These are phyloP conservation scores for Ophiothrix spiculata DNA, from an alignment of 35 echinoderm and acorn worm genomes.

Conservation along the genomic window DNA sequence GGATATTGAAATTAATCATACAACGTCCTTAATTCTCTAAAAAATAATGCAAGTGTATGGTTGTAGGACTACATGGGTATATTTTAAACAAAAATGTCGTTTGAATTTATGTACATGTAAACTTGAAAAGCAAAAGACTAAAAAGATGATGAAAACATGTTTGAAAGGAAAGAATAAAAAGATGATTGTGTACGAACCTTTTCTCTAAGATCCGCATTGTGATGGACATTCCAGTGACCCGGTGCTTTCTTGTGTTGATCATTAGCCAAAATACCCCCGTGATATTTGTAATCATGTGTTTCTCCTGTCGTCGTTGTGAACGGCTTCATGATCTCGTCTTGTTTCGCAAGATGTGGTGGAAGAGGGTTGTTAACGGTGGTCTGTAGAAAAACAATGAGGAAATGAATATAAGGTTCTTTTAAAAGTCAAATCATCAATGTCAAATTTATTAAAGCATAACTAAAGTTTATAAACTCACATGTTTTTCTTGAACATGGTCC, in stretches of 20 bases:
- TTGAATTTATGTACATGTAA: no score
- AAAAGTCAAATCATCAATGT: not conserved
- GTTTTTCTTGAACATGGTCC: not conserved
- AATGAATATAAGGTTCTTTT: not conserved
- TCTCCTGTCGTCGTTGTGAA: conserved; percentile 88
- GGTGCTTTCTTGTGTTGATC: conserved; percentile 80
- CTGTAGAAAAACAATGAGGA: conserved; percentile 34
- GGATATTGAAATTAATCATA: no score
- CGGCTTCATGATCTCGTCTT: conserved; percentile 99
- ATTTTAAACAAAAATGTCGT: no score
- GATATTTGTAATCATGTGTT: conserved; percentile 85
- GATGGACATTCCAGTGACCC: conserved; percentile 87
- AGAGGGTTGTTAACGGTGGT: conserved; percentile 93
- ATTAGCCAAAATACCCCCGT: conserved; percentile 74
- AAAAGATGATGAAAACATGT: no score
- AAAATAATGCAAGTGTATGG: no score
- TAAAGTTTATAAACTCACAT: not conserved
- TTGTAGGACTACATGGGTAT: no score
- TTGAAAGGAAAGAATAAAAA: no score
- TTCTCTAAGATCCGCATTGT: conserved; percentile 91
- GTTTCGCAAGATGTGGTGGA: conserved; percentile 88
- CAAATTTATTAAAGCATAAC: not conserved
- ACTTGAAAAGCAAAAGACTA: no score
- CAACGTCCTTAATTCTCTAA: no score
- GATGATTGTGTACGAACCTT: conserved; percentile 79